Evolutionary conservation across 53 echinoderm and acorn worm species (phyloP).

Genomic region (Paracentrotus lividus): DNA sequence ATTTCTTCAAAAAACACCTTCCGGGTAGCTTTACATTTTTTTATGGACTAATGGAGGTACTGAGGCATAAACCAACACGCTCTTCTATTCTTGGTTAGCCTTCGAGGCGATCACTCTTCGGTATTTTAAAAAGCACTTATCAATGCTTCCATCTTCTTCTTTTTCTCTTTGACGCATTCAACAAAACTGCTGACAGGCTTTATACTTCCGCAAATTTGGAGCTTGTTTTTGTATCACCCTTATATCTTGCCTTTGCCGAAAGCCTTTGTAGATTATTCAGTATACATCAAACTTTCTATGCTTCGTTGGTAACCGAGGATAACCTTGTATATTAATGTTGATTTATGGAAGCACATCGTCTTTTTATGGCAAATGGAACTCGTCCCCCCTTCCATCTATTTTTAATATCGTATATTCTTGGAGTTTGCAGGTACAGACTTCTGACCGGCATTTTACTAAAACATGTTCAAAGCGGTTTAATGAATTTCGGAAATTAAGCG

Average conservation of each 20-base stretch:
- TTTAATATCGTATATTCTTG: background rate
- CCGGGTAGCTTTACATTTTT: conserved; percentile 26
- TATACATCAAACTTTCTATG: background rate
- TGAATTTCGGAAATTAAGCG: background rate
- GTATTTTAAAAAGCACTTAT: conserved; percentile 12
- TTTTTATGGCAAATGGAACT: background rate
- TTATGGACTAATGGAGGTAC: conserved; percentile 37
- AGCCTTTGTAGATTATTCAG: background rate
- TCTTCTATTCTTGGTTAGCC: conserved; percentile 10
- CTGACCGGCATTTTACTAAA: background rate
- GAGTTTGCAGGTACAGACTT: background rate
- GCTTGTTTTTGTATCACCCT: conserved; percentile 18
- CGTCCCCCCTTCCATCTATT: background rate
- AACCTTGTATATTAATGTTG: background rate
- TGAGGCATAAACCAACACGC: conserved; percentile 3
- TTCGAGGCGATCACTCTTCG: background rate
- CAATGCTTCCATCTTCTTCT: background rate
- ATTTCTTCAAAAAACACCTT: background rate
- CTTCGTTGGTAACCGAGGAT: background rate
- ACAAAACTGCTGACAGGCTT: background rate
- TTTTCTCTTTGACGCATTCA: background rate
- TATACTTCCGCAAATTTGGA: background rate
- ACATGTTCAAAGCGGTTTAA: background rate
- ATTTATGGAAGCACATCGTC: background rate
- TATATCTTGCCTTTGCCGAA: background rate